These are phyloP conservation scores for Netelia fuscicornis DNA, from an alignment of 2,888 invertebrate genomes.

Conservation along the genomic window DNA sequence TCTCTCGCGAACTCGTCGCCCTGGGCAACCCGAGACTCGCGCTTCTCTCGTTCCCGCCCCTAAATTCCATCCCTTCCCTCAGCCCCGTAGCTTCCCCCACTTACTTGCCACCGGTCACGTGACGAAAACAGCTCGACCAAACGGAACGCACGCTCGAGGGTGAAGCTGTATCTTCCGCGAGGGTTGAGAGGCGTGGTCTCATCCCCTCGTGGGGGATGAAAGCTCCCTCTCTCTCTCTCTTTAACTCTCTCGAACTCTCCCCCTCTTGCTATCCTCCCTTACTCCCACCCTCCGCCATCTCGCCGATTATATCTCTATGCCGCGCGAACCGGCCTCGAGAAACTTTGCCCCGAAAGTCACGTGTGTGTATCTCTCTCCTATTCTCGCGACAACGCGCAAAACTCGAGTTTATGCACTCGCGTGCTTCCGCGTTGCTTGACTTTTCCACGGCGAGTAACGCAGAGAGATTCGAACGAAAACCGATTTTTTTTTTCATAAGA, in stretches of 20 bases:
- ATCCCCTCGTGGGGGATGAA: constrained; percentile 86
- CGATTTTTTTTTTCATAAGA: background rate
- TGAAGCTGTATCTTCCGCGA: constrained; percentile 89
- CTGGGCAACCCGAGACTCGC: constrained; percentile 71
- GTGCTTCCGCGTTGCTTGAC: constrained; percentile 70
- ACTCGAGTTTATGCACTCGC: constrained; percentile 70
- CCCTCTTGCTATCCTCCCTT: constrained; percentile 75
- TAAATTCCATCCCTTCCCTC: constrained; percentile 66
- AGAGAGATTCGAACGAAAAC: constrained; percentile 27
- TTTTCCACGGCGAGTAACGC: constrained; percentile 51
- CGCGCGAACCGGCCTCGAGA: constrained; percentile 76
- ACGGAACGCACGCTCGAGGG: constrained; percentile 74
- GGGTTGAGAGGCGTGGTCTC: constrained; percentile 89
- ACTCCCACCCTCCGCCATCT: constrained; percentile 71
- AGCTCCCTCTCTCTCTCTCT: constrained; percentile 70
- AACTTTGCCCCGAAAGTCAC: constrained; percentile 82
- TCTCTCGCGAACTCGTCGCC: constrained; percentile 61
- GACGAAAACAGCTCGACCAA: constrained; percentile 75
- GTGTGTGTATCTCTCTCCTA: constrained; percentile 73
- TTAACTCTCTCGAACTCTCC: background rate
- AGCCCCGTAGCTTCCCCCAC: constrained; percentile 32
- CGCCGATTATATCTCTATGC: background rate
- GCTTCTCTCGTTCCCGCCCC: constrained; percentile 67
- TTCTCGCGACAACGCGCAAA: constrained; percentile 65
- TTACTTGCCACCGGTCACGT: constrained; percentile 74